Percentiles rank a stretch among this genome's conserved stretches.
Evolutionary conservation across 2,797 vertebrate genomes (phyloP).

Genomic region (Thalassophryne amazonica): DNA sequence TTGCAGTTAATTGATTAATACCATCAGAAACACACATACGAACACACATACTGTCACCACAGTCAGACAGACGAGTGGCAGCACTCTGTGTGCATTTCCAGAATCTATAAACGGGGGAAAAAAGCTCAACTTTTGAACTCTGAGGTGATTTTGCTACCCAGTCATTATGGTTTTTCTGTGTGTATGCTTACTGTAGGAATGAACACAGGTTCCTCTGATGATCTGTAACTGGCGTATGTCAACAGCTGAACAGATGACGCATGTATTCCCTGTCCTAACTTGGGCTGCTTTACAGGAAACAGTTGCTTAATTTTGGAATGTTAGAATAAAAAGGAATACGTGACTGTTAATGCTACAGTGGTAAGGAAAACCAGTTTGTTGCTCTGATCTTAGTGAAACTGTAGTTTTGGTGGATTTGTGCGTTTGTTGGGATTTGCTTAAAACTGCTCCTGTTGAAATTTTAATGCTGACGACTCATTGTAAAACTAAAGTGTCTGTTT

Average conservation of each 20-base stretch:
- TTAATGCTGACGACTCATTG: not conserved
- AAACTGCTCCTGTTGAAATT: not conserved
- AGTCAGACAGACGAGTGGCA: conserved; percentile 13
- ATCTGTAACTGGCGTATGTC: conserved; percentile 44
- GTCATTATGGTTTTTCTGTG: conserved; percentile 56
- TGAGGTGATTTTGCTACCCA: conserved; percentile 30
- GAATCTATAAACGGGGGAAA: conserved; percentile 3
- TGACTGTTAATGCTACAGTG: conserved; percentile 33
- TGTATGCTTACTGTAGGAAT: conserved; percentile 36
- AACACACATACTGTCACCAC: not conserved
- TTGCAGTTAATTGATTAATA: no score
- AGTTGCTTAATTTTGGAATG: conserved; percentile 54
- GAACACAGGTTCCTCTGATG: conserved; percentile 34
- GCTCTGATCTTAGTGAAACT: conserved; percentile 33
- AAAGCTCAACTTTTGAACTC: conserved; percentile 46
- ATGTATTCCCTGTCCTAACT: conserved; percentile 51
- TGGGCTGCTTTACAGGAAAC: conserved; percentile 60
- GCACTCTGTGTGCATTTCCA: conserved; percentile 19
- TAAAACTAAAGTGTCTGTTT: no score
- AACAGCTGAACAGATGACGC: conserved; percentile 53
- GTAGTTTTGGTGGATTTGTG: not conserved
- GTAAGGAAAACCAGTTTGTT: conserved; percentile 38
- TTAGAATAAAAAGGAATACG: conserved; percentile 34
- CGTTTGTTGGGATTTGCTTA: conserved; percentile 1
- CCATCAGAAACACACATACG: no score